These are phyloP conservation scores for Heliopora coerulea DNA, from an alignment of 92 coral and sea anemone genomes.

Conservation along the genomic window DNA sequence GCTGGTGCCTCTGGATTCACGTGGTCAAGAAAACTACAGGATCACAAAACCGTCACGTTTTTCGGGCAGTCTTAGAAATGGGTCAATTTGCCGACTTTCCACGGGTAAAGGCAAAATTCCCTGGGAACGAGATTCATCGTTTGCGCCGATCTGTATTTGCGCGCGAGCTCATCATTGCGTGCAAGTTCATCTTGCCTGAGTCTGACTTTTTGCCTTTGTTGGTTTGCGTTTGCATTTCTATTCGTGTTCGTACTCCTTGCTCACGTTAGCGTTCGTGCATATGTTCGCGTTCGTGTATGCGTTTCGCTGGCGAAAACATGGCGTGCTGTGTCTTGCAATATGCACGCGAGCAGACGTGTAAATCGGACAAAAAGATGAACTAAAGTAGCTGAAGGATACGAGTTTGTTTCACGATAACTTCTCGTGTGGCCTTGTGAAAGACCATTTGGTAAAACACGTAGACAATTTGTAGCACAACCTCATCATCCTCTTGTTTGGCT, in stretches of 20 bases:
- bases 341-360: no score
- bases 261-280: neutral
- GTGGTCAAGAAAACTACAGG: neutral
- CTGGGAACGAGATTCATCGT: no score
- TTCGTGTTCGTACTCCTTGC: neutral
- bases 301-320: neutral
- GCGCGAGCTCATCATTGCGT: no score
- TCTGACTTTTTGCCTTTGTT: no score
- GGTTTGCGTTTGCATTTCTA: neutral
- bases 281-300: neutral
- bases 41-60: no score
- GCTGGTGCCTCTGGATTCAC: constrained; percentile 88
- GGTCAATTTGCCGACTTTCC: no score
- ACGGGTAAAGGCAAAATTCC: no score
- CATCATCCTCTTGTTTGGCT: constrained; percentile 99
- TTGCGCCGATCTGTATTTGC: no score
- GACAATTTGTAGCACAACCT: constrained; percentile 90
- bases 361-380: no score
- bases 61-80: no score
- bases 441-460: constrained; percentile 98
- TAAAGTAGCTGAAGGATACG: constrained; percentile 93
- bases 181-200: no score
- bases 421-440: constrained; percentile 96
- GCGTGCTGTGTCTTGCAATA: no score
- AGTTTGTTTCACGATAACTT: constrained; percentile 86